Conservation (phyloP, 2,888 invertebrate species). For the Ochropleura leucogaster region DNA sequence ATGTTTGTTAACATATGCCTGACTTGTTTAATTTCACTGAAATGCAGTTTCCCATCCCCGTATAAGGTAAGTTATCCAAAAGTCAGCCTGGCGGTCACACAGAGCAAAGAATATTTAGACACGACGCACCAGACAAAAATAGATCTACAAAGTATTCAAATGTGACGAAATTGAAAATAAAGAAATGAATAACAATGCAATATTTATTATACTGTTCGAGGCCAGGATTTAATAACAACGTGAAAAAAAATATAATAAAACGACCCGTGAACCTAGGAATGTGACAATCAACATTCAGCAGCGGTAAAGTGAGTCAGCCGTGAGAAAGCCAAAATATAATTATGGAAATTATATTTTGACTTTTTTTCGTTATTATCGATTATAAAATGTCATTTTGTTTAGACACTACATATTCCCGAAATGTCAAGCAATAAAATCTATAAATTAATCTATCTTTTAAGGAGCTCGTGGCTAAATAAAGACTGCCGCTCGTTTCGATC, state of each 20-base stretch:
- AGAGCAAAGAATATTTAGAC: neutral
- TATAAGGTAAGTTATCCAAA: neutral
- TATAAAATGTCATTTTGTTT: neutral
- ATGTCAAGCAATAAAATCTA: neutral
- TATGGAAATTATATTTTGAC: neutral
- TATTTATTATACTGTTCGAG: neutral
- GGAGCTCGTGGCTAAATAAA: too few species aligned
- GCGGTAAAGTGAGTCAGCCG: too few species aligned
- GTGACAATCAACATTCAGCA: neutral
- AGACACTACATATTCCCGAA: neutral
- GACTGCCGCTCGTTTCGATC: too few species aligned
- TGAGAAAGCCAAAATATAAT: too few species aligned
- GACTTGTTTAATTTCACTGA: conserved; percentile 60
- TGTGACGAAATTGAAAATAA: neutral
- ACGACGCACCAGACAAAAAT: neutral
- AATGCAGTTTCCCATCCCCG: neutral
- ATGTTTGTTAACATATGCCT: conserved; percentile 88
- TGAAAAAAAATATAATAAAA: neutral
- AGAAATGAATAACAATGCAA: neutral
- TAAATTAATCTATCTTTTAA: neutral
- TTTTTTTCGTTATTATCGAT: neutral
- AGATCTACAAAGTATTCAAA: neutral
- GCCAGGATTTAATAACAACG: neutral
- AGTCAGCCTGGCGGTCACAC: too few species aligned
- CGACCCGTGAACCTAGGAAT: neutral